These are phyloP conservation scores for Phymorhynchus buccinoides DNA, from an alignment of 1,140 invertebrate genomes.

Conservation along the genomic window DNA sequence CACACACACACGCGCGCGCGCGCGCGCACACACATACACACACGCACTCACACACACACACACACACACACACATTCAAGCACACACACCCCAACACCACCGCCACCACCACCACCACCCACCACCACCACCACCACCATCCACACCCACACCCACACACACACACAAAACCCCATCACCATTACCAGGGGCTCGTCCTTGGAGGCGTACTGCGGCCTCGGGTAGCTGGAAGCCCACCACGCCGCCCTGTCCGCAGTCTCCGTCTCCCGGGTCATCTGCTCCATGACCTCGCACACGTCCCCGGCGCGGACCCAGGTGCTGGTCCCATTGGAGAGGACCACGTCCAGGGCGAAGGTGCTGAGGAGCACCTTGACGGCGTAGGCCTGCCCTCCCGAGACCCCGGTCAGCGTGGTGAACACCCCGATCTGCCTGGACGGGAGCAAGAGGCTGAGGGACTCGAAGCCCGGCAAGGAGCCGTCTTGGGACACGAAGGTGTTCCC, in stretches of 20 bases:
- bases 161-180: neutral
- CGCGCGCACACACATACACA: neutral
- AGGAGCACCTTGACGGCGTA: conserved; percentile 44
- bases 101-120: neutral
- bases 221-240: neutral
- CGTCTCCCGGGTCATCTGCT: conserved; percentile 37
- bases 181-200: neutral
- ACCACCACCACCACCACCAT: neutral
- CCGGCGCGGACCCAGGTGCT: conserved; percentile 21
- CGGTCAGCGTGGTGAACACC: conserved; percentile 45
- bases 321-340: conserved; percentile 36
- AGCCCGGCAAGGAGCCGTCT: conserved; percentile 47
- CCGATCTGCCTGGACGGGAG: conserved; percentile 43
- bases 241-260: neutral
- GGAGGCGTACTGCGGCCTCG: neutral
- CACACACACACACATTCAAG: neutral
- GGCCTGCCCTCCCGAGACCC: conserved; percentile 30
- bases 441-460: conserved; percentile 45
- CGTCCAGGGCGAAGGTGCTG: conserved; percentile 43
- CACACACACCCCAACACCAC: neutral
- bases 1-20: neutral
- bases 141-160: neutral
- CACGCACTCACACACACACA: neutral
- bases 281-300: conserved; percentile 37
- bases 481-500: conserved; percentile 43